Evolutionary conservation across 2,888 invertebrate species (phyloP), one percentile per base, ranked within the genome.

Genomic region (Perdita meconis): DNA sequence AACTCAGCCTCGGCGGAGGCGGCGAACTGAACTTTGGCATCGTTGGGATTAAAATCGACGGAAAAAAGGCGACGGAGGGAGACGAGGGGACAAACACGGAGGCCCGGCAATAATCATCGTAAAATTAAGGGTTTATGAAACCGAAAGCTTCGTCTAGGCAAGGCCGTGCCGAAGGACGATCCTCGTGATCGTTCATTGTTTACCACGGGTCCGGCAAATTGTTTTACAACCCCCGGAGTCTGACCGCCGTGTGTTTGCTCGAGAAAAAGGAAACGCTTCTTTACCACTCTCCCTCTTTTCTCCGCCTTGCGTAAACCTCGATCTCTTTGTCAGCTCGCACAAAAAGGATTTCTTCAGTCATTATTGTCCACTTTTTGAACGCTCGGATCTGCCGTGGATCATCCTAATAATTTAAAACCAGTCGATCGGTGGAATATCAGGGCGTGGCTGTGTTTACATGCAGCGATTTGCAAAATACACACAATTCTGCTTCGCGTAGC

Each of bases 121-220:
- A 89, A 91, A 90, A 88, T 87, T 84, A 85, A 82, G 80, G 83
- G 78, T 84, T 83, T 78, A 78, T 55, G 77, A 71, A 74, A 76
- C 70, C 13, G 26, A 40, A 26, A 13, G 38, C 2, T n/a, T 0
- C 44, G 30, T 8, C 2, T 2, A 16, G 12, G 47, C 10, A 47
- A 36, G 6, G 34, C 40, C 16, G 0, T n/a, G 34, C 24, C 16
- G 2, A 38, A 61, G 36, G 60, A 55, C 51, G 59, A 51, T 47
- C 68, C 85, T 86, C 81, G 80, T 88, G 85, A 90, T 90, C 86
- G 85, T 56, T 77, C 84, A 89, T 90, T 90, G 87, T 90, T 89
- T 89, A 81, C 85, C 79, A 83, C 70, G 74, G 83, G 61, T 61
- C 80, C 67, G 78, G 81, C 83, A 89, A 88, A 90, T 89, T 82